Base-by-base conservation (phyloP, 2,113 vertebrate species). In the Proteles cristata region DNA sequence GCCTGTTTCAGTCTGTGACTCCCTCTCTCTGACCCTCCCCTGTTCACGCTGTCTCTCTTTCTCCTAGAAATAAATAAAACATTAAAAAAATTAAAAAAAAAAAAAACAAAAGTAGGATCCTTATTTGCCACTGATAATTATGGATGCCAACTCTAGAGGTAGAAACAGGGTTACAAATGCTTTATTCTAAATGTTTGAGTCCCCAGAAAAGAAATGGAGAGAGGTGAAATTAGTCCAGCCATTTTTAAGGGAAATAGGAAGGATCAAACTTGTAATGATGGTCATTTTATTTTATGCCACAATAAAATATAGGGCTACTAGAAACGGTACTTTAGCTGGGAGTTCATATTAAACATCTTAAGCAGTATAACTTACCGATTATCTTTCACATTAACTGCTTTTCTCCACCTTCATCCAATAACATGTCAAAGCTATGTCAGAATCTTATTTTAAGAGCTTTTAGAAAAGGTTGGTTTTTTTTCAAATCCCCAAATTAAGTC, bases 261-360 rank as follows among this genome's bases (percentile, higher is more conserved):
- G 21, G 33, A 87, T 87, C 39, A 86, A 86, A 89, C 7, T 39
- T 90, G 63, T 77, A 80, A 94, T 86, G 53, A 69, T 88, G 65
- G 89, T 61, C 19, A 74, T 79, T 94, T 96, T 89, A 93, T 90
- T 88, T 83, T 45, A 94, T 61, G 23, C 28, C n/a, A 79, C 96
- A 97, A 88, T 76, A 96, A 95, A 97, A 95, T 53, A 91, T 0
- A 82, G 43, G 35, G 63, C 26, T 89, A 90, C 73, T 92, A 48
- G 95, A 97, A 94, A 81, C 43, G 43, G 35, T 58, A 1, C 26
- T 28, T 33, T 33, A 31, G 45, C 82, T 93, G 88, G 66, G 50
- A 80, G 61, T 83, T 93, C 80, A 91, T 92, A 80, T 80, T 87
- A 96, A 96, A 96, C n/a, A 96, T 87, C 48, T 58, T 84, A 93